Base-by-base conservation (phyloP, 2,113 vertebrate genomes). In the Entelurus aequoreus region DNA sequence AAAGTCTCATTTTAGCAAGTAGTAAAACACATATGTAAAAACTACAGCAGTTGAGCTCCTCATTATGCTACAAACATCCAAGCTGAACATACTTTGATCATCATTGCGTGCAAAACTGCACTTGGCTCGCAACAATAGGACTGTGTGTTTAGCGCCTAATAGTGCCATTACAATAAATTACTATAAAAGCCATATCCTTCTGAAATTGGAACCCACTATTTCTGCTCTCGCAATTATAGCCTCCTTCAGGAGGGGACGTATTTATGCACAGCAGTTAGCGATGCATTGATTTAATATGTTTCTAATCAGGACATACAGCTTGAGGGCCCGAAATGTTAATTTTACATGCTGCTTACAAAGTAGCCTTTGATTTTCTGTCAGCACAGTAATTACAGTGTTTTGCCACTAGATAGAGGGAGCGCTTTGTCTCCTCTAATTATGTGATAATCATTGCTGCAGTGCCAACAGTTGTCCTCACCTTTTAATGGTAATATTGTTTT, bases 361-460 rank as follows among this genome's bases (percentile, higher is more conserved):
- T 93, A 93, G 92, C 93, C 93, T 95, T 98, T 96, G 95, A 97
- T 99, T 97, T 98, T 94, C 94, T 96, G 94, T 97, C 95, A 95
- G 85, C 76, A 88, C 91, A 93, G 94, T 99, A 97, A 99, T 98
- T 97, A 96, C 94, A 94, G 93, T 88, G 84, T 94, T 97, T 95
- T 93, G 92, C 94, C 93, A 93, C 94, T 96, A 93, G 94, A 97
- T 92, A 93, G 93, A 90, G 69, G 65, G 80, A 83, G 93, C 93
- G 94, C 94, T 96, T 97, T 98, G 94, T 98, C 93, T 96, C 92
- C 88, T 94, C 95, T 97, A 98, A 98, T 98, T 99, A 96, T 92
- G 90, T 97, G 93, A 93, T 96, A 94, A 97, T 98, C 94, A 95
- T 97, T 92, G 92, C 81, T 92, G 91, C 91, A 92, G 90, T 84